A percentile compares a stretch with the other conserved stretches of the same genome.
Conservation (phyloP, 2,888 invertebrate species). For the Phalera bucephala region DNA sequence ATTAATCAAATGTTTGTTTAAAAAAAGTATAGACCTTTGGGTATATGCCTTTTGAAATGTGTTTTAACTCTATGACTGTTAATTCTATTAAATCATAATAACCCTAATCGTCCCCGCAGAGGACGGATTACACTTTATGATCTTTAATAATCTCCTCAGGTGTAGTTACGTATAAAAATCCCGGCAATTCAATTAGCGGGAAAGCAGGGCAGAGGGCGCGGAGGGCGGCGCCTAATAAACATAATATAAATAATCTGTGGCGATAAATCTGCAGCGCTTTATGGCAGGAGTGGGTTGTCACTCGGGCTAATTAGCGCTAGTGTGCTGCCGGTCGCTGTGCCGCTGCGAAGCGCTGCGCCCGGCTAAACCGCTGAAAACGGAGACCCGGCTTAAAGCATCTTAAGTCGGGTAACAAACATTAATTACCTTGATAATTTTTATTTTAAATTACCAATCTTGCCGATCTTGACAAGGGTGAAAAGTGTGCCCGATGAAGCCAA, state of each 20-base stretch:
- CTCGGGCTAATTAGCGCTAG: conserved; percentile 80
- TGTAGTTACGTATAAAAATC: conserved; percentile 74
- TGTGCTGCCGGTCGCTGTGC: conserved; percentile 45
- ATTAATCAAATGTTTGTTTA: no score
- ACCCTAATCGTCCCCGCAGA: background rate
- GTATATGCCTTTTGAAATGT: no score
- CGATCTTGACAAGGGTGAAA: no score
- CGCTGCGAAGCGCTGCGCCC: conserved; percentile 39
- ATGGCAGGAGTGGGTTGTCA: conserved; percentile 82
- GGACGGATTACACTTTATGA: conserved; percentile 19
- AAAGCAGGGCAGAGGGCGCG: conserved; percentile 65
- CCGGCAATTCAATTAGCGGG: conserved; percentile 79
- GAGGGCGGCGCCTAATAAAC: conserved; percentile 79
- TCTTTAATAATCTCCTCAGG: conserved; percentile 57
- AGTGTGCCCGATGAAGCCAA: no score
- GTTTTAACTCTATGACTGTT: background rate
- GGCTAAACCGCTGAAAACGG: background rate
- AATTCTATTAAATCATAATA: background rate
- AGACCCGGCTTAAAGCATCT: no score
- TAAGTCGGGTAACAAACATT: no score
- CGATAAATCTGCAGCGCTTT: conserved; percentile 82
- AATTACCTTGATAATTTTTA: no score
- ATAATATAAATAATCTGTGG: conserved; percentile 82
- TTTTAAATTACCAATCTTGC: no score
- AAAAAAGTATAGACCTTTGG: no score